Conservation (phyloP, 2,797 vertebrate species). For the Hippoglossus hippoglossus region DNA sequence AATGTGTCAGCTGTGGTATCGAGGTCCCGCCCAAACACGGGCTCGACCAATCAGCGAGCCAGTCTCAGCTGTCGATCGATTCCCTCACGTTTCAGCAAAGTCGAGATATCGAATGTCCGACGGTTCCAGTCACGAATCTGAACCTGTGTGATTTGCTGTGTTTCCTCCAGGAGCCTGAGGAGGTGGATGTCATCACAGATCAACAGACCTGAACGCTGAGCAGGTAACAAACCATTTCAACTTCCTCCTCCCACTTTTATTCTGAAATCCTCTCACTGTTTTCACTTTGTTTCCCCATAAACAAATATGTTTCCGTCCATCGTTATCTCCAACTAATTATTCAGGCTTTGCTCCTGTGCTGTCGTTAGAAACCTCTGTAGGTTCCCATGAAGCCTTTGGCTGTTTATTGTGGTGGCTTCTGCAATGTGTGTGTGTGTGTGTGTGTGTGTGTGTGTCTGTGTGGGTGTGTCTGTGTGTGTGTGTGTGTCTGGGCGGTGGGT, state of each 20-base stretch:
- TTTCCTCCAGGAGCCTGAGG: conserved; percentile 35
- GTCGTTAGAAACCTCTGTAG: conserved; percentile 1
- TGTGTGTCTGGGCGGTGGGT: neutral
- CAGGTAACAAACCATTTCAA: conserved; percentile 25
- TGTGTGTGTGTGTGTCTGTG: neutral
- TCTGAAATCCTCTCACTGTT: conserved; percentile 10
- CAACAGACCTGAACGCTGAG: conserved; percentile 38
- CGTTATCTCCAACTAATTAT: neutral
- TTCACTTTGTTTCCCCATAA: no score
- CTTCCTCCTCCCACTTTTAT: conserved; percentile 6
- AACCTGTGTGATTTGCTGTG: neutral
- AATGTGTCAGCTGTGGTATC: no score
- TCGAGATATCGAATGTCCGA: conserved; percentile 21
- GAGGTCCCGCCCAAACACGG: no score
- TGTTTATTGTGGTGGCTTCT: conserved; percentile 46
- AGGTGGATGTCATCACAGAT: conserved; percentile 54
- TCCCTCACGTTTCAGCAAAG: neutral
- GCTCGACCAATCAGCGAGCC: no score
- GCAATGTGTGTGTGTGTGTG: neutral
- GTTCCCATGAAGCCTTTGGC: conserved; percentile 34
- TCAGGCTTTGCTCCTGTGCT: neutral
- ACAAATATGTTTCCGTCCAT: neutral
- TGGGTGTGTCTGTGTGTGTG: neutral
- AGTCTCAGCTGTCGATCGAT: neutral
- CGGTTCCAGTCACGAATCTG: neutral